A percentile compares a stretch with the other conserved stretches of the same genome.
These are phyloP conservation scores for Phasianus colchicus DNA, from an alignment of 2,113 vertebrate species.

Conservation along the genomic window DNA sequence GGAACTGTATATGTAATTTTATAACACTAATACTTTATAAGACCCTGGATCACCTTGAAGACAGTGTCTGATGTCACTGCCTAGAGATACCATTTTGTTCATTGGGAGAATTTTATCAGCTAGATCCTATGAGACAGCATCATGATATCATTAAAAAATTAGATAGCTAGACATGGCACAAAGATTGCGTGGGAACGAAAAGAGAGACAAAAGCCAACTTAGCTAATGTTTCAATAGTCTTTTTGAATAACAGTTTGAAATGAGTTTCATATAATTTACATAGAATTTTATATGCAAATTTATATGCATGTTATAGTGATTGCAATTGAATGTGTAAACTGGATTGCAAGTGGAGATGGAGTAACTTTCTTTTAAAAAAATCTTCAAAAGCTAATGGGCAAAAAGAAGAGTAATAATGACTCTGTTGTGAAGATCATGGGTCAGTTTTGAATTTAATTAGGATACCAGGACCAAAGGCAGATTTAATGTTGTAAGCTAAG, in stretches of 20 bases:
- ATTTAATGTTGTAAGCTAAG: background rate
- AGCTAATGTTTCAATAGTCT: background rate
- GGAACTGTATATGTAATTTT: background rate
- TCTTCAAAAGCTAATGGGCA: background rate
- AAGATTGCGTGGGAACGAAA: background rate
- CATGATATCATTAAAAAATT: slow-evolving; percentile 24
- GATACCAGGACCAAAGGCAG: background rate
- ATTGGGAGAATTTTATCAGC: slow-evolving; percentile 28
- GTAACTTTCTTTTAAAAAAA: background rate
- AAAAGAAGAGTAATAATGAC: background rate
- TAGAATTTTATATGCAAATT: background rate
- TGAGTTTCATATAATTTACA: background rate
- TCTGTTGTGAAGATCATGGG: background rate
- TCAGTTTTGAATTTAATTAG: background rate
- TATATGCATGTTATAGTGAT: background rate
- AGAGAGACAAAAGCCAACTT: slow-evolving; percentile 27
- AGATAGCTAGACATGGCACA: background rate
- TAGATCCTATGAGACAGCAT: slow-evolving; percentile 8
- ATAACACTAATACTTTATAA: slow-evolving; percentile 29
- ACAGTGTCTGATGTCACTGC: slow-evolving; percentile 46
- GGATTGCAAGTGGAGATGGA: background rate
- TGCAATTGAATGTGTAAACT: background rate
- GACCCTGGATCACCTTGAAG: slow-evolving; percentile 51
- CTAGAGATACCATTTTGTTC: slow-evolving; percentile 45
- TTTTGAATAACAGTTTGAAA: background rate